phyloP scores from a whole-genome alignment of 1,140 invertebrate species.

The Leguminivora glycinivorella region DNA sequence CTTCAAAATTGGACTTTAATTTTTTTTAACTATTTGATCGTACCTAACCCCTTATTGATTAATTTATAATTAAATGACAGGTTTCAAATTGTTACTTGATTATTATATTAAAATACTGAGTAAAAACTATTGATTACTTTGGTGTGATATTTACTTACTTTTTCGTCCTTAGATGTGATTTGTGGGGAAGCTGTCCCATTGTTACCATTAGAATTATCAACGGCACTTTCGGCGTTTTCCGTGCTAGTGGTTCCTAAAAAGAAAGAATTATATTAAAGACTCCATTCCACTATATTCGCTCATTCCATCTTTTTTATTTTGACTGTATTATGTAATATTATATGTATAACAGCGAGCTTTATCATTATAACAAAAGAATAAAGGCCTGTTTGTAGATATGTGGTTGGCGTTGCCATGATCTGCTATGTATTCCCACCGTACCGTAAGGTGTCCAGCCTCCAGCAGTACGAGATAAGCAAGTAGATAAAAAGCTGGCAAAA shows the following conservation, averaged over 20 bases:
- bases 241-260: conserved; percentile 59
- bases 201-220: conserved; percentile 51
- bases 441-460: neutral
- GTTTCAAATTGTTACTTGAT: too few relatives aligned
- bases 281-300: too few relatives aligned
- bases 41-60: too few relatives aligned
- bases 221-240: conserved; percentile 54
- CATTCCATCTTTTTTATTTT: too few relatives aligned
- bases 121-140: too few relatives aligned
- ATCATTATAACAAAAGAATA: neutral
- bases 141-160: conserved; percentile 44
- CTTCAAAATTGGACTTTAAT: too few relatives aligned
- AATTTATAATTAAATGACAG: too few relatives aligned
- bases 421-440: neutral
- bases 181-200: conserved; percentile 54
- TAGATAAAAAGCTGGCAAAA: too few relatives aligned
- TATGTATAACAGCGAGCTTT: neutral
- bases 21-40: too few relatives aligned
- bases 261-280: neutral
- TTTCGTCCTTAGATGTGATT: conserved; percentile 61
- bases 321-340: too few relatives aligned
- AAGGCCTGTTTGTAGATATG: neutral
- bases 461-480: neutral
- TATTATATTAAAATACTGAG: too few relatives aligned
- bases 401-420: neutral